These are phyloP conservation scores for Anoplolepis gracilipes DNA, from an alignment of 1,140 invertebrate genomes.

Conservation along the genomic window DNA sequence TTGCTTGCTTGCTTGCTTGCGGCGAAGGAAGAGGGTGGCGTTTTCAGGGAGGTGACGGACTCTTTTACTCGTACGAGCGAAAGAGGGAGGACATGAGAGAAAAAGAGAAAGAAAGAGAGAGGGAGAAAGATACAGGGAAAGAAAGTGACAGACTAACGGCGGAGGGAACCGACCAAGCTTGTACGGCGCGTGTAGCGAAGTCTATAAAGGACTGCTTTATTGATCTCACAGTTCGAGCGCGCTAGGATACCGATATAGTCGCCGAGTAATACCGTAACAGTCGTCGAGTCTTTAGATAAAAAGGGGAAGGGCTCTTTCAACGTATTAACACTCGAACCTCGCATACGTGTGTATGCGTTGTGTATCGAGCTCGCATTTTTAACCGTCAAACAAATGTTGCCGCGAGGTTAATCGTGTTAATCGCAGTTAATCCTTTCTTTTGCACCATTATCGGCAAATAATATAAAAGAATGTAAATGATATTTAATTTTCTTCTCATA, in stretches of 20 bases:
- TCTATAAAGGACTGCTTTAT: constrained; percentile 86
- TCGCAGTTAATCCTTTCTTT: neutral
- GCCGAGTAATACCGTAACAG: constrained; percentile 55
- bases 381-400: neutral
- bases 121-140: constrained; percentile 62
- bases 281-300: constrained; percentile 48
- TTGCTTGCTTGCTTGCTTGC: constrained; percentile 25
- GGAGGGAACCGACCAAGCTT: constrained; percentile 81
- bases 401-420: constrained; percentile 4
- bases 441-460: too few species aligned
- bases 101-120: neutral
- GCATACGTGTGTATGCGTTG: constrained; percentile 1
- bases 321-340: constrained; percentile 12
- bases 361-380: neutral
- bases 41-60: constrained; percentile 75
- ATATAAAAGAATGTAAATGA: neutral
- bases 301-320: constrained; percentile 18
- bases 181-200: constrained; percentile 83
- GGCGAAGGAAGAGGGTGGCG: constrained; percentile 64
- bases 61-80: constrained; percentile 59
- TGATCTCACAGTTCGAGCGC: constrained; percentile 85
- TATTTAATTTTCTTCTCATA: neutral
- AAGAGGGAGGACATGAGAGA: constrained; percentile 11
- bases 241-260: constrained; percentile 84
- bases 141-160: constrained; percentile 71